phyloP scores from a whole-genome alignment of 2,888 invertebrate genomes.

The Incurvaria masculella region DNA sequence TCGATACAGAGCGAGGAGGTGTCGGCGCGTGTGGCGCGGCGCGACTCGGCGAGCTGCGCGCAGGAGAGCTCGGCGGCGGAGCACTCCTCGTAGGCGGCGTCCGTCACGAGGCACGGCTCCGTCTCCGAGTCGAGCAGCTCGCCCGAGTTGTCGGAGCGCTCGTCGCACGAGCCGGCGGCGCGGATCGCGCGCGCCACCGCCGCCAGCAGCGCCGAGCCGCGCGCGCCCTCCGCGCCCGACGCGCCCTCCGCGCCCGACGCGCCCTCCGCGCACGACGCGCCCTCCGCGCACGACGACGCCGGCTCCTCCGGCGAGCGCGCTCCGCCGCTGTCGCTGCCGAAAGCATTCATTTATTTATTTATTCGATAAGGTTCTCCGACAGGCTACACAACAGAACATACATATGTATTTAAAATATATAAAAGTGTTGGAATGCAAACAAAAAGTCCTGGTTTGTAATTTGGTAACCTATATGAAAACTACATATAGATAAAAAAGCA shows the following conservation, averaged over 20 bases:
- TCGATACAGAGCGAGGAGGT: neutral
- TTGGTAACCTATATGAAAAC: too few relatives aligned
- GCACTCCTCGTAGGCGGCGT: constrained; percentile 65
- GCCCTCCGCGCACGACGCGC: constrained; percentile 20
- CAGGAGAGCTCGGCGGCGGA: constrained; percentile 23
- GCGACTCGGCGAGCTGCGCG: neutral
- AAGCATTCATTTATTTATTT: neutral
- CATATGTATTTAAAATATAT: too few relatives aligned
- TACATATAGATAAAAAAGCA: too few relatives aligned
- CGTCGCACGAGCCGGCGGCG: constrained; percentile 28
- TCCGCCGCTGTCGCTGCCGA: constrained; percentile 63
- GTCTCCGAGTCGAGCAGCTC: constrained; percentile 81
- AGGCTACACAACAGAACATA: too few relatives aligned
- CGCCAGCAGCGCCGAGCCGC: constrained; percentile 63
- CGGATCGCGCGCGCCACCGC: constrained; percentile 59
- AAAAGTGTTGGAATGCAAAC: too few relatives aligned
- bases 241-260: constrained; percentile 23
- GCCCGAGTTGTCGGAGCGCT: constrained; percentile 64
- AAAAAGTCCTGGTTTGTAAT: too few relatives aligned
- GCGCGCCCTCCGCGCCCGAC: constrained; percentile 18
- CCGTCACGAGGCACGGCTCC: constrained; percentile 79
- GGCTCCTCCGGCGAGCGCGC: constrained; percentile 63
- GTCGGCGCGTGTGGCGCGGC: neutral
- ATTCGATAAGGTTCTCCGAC: too few relatives aligned
- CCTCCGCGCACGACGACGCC: constrained; percentile 24